Evolutionary conservation across 2,113 vertebrate genomes (phyloP).

Genomic region (Prietella phreatophila): DNA sequence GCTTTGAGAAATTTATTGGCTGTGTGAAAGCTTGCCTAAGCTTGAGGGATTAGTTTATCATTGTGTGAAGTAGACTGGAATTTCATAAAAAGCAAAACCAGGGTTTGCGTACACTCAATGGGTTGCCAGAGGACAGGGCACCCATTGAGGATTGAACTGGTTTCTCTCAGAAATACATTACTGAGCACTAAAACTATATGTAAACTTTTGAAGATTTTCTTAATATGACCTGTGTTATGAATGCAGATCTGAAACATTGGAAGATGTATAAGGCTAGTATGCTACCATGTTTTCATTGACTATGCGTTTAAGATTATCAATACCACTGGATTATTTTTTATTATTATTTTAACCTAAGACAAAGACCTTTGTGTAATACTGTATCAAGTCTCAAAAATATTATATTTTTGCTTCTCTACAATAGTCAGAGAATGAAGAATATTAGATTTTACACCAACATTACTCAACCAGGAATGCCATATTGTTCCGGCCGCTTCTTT

Average conservation of each 20-base stretch:
- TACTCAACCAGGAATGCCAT: neutral
- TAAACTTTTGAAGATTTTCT: neutral
- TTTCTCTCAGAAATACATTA: constrained; percentile 9
- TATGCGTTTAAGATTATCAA: neutral
- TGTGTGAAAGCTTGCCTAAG: neutral
- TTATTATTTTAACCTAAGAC: neutral
- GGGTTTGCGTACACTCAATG: neutral
- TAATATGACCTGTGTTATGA: constrained; percentile 13
- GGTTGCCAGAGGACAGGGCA: constrained; percentile 15
- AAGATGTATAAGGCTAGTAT: neutral
- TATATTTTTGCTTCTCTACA: no score
- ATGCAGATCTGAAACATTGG: constrained; percentile 16
- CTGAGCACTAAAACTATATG: neutral
- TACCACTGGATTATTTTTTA: no score
- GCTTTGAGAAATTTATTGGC: neutral
- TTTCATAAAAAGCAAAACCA: constrained; percentile 30
- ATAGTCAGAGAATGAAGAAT: neutral
- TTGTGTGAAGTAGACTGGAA: constrained; percentile 20
- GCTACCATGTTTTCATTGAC: neutral
- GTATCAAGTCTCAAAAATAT: neutral
- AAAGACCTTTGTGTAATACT: neutral
- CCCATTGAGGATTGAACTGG: neutral
- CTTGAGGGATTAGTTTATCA: constrained; percentile 21
- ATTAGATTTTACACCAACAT: neutral
- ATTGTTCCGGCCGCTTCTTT: neutral